Conservation (phyloP, 2,797 vertebrate species). For the Enteromius treurensis region DNA sequence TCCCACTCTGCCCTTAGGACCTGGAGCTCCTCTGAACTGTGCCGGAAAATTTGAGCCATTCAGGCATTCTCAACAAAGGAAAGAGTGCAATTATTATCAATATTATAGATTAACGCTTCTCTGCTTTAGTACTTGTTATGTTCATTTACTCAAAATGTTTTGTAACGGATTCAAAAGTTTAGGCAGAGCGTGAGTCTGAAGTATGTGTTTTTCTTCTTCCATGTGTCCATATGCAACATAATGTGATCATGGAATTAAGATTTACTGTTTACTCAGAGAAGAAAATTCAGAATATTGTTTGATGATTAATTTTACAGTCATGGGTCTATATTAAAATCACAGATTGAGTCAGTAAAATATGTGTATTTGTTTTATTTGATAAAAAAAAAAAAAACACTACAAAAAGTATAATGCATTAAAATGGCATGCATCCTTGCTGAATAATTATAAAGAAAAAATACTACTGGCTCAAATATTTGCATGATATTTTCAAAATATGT, state of each 20-base stretch:
- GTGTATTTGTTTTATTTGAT: not conserved
- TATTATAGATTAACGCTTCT: not conserved
- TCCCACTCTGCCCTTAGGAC: slow-evolving; percentile 49
- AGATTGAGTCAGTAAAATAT: not conserved
- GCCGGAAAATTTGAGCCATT: slow-evolving; percentile 10
- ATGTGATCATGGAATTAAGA: not conserved
- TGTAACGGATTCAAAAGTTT: not conserved
- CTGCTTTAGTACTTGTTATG: not conserved
- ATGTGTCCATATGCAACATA: not conserved
- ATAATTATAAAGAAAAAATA: not conserved
- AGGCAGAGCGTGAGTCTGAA: not conserved
- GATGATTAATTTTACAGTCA: not conserved
- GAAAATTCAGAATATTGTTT: not conserved
- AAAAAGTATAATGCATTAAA: not conserved
- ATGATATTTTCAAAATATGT: not conserved
- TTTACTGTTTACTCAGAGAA: not conserved
- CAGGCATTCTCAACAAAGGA: slow-evolving; percentile 3
- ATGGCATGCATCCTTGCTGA: not conserved
- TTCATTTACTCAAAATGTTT: not conserved
- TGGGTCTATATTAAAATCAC: not conserved
- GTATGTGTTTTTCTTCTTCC: not conserved
- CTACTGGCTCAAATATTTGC: not conserved
- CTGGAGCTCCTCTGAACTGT: slow-evolving; percentile 14
- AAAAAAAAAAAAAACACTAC: not conserved
- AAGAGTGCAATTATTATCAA: not conserved